Conservation (phyloP, 2,113 vertebrate genomes). For the Caranx melampygus region DNA sequence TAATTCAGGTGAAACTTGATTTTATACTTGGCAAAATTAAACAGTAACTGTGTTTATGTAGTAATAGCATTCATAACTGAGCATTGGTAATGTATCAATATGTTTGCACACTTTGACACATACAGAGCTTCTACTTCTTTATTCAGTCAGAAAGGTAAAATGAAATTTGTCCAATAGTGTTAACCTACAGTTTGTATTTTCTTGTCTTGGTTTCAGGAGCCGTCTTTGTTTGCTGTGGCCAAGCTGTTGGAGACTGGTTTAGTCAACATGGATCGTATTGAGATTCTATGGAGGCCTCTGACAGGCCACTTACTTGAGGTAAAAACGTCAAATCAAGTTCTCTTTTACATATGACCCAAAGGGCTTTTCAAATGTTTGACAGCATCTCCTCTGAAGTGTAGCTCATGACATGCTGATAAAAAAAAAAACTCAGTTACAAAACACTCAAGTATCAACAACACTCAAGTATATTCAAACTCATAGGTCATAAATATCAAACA, state of each 20-base stretch:
- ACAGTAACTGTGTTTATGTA: not conserved
- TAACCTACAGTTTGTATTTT: not conserved
- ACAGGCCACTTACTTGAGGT: conserved; percentile 98
- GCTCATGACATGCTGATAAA: not conserved
- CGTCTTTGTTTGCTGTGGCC: conserved; percentile 97
- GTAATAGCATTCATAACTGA: too few species aligned
- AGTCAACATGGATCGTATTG: conserved; percentile 98
- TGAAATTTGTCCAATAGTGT: not conserved
- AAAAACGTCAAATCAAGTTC: conserved; percentile 34
- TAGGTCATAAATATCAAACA: not conserved
- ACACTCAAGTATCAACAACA: not conserved
- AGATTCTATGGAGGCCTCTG: conserved; percentile 97
- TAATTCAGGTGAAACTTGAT: not conserved
- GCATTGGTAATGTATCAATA: not conserved
- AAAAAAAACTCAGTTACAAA: not conserved
- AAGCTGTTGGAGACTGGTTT: conserved; percentile 97
- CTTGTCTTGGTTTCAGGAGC: conserved; percentile 86
- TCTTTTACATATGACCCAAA: not conserved
- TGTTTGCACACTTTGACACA: not conserved
- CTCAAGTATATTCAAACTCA: not conserved
- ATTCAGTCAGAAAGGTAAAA: not conserved
- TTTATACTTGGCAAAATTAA: not conserved
- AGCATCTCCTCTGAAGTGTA: conserved; percentile 25
- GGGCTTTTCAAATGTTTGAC: not conserved
- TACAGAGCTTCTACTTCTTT: not conserved